Percentiles rank a stretch among this genome's conserved stretches.
Evolutionary conservation across 2,888 invertebrate species (phyloP).

Genomic region (Ypsolopha sequella): DNA sequence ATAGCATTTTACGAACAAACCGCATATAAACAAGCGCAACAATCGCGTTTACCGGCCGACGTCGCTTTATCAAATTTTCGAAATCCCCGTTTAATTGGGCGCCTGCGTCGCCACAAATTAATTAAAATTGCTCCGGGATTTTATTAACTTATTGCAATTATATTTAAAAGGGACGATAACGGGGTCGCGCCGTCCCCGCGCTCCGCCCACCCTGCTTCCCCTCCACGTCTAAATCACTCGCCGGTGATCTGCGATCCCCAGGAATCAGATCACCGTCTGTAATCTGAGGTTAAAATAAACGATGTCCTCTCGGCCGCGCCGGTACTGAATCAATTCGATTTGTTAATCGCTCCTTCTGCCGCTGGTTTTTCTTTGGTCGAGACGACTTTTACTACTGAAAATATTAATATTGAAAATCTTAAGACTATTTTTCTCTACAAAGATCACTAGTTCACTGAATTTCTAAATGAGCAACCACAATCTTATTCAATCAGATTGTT

Average conservation of each 20-base stretch:
- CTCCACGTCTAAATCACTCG: too few relatives aligned
- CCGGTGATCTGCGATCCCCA: not conserved
- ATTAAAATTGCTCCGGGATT: constrained; percentile 54
- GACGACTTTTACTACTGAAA: not conserved
- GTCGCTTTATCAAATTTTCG: constrained; percentile 41
- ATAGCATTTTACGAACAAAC: constrained; percentile 26
- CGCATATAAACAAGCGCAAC: constrained; percentile 29
- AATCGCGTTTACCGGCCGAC: constrained; percentile 29
- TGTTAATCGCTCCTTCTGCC: not conserved
- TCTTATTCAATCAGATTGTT: too few relatives aligned
- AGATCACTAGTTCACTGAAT: not conserved
- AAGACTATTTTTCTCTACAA: not conserved
- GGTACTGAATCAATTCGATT: not conserved
- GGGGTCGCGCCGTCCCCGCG: not conserved
- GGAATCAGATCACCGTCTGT: constrained; percentile 18
- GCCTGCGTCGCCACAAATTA: constrained; percentile 54
- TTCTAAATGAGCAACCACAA: not conserved
- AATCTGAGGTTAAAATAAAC: not conserved
- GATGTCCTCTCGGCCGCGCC: not conserved
- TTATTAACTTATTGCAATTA: constrained; percentile 65
- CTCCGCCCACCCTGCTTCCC: too few relatives aligned
- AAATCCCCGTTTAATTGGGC: constrained; percentile 53
- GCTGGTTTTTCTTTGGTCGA: not conserved
- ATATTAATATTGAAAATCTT: not conserved
- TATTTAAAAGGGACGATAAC: constrained; percentile 39